Evolutionary conservation across 2,888 invertebrate genomes (phyloP), one percentile per base, ranked within the genome.

Genomic region (Caenorhabditis macrosperma): DNA sequence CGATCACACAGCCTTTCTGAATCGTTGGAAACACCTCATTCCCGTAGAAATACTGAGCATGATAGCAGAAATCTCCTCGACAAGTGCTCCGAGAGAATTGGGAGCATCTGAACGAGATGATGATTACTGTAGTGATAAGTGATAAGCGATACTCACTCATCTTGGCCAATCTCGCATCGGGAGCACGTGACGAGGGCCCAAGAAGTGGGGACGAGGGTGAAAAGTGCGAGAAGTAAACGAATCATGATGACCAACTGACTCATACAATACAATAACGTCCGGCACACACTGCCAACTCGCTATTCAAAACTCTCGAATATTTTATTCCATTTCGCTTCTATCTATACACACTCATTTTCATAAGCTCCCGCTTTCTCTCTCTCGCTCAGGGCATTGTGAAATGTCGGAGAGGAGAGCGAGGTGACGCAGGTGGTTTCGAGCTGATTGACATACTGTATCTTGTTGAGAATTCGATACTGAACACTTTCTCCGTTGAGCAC

Each of bases 1-100:
- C 83, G 28, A 83, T 72, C 0, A 83, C 59, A 44, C 83, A 83
- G 26, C 83, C 83, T 68, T 80, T 78, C 44, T 72, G 78, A 20
- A 63, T 48, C 17, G 67, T 61, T 48, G 78, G 55, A 57, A 63
- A 44, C 22, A 57, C 17, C 46, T 78, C 78, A 44, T 50, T 78
- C 22, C 67, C 67, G 30, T 78, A 78, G 33, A 59, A 78, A 46
- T 78, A 78, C 59, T 78, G 72, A n/a, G 78, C 61, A 33, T 78
- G 72, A 35, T 67, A 78, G 30, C 78, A 78, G 55, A 63, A 78
- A 48, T 78, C 78, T n/a, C 78, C 78, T 26, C 63, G 61, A 28
- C 78, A 78, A 12, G 74, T 78, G 22, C 28, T 50, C 33, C 69
- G 48, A 2, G 54, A 46, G 41, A 33, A 64, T 9, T 41, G 33